A percentile compares a stretch with the other conserved stretches of the same genome.
Evolutionary conservation across 2,797 vertebrate genomes (phyloP).

Genomic region (Dermochelys coriacea): DNA sequence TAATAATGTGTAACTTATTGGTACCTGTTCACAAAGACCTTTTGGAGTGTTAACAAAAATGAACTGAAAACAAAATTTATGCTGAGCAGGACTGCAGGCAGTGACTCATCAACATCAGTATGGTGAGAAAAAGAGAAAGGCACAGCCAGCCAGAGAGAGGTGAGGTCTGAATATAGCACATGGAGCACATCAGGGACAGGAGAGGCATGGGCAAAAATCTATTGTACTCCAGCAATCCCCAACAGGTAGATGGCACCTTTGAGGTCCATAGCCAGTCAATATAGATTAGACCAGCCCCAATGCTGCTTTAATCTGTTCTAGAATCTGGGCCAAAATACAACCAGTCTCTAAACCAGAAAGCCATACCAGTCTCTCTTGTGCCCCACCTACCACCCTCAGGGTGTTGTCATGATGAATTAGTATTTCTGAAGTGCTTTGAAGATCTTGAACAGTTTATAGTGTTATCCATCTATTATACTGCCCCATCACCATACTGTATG

Average conservation of each 20-base stretch:
- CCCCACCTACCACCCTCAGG: not conserved
- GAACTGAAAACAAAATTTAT: conserved; percentile 45
- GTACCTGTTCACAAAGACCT: not conserved
- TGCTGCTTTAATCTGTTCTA: not conserved
- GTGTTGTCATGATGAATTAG: not conserved
- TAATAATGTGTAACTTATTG: conserved; percentile 61
- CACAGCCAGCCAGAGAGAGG: not conserved
- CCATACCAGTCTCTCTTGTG: not conserved
- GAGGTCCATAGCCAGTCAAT: not conserved
- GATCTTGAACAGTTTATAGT: not conserved
- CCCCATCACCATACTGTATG: not conserved
- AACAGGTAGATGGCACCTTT: fast-evolving
- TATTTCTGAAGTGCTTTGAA: not conserved
- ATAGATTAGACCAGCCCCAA: not conserved
- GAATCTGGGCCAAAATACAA: not conserved
- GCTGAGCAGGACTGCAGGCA: not conserved
- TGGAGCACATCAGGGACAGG: not conserved
- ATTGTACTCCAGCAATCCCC: not conserved
- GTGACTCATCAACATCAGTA: not conserved
- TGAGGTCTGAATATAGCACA: not conserved
- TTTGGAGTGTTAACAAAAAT: conserved; percentile 44
- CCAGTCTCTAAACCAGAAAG: not conserved
- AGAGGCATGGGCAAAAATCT: not conserved
- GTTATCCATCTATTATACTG: not conserved
- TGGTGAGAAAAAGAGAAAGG: not conserved